These are phyloP conservation scores for Trachemys scripta DNA, from an alignment of 2,113 vertebrate genomes.

Conservation along the genomic window DNA sequence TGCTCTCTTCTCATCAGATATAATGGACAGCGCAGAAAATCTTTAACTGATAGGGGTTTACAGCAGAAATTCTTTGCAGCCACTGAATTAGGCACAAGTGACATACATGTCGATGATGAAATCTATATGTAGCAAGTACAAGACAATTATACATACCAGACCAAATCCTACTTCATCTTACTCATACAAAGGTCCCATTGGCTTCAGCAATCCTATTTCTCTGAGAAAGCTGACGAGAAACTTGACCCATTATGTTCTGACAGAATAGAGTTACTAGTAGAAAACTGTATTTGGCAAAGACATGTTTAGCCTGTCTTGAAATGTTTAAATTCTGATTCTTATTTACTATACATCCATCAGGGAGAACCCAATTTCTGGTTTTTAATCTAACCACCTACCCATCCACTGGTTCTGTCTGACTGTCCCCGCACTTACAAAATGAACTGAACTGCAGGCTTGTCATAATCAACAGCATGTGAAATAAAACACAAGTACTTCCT, in stretches of 20 bases:
- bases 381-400: slow-evolving; percentile 9
- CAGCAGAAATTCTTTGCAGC: background rate
- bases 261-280: background rate
- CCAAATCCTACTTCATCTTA: background rate
- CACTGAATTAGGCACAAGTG: background rate
- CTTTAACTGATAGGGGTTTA: background rate
- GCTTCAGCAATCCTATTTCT: background rate
- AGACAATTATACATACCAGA: background rate
- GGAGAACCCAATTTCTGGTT: slow-evolving; percentile 1
- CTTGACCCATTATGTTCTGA: background rate
- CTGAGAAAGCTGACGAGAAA: background rate
- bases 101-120: background rate
- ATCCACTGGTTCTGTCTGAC: background rate
- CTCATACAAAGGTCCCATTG: background rate
- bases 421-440: slow-evolving; percentile 7
- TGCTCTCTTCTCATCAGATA: background rate
- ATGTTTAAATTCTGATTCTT: slow-evolving; percentile 33
- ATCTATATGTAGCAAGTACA: background rate
- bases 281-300: background rate
- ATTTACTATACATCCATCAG: background rate
- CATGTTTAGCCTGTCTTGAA: background rate
- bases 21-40: background rate
- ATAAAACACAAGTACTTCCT: slow-evolving; percentile 19
- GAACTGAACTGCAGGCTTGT: slow-evolving; percentile 13
- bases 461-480: slow-evolving; percentile 44